phyloP scores from a whole-genome alignment of 2,888 invertebrate genomes.

The Xylophagus ater region DNA sequence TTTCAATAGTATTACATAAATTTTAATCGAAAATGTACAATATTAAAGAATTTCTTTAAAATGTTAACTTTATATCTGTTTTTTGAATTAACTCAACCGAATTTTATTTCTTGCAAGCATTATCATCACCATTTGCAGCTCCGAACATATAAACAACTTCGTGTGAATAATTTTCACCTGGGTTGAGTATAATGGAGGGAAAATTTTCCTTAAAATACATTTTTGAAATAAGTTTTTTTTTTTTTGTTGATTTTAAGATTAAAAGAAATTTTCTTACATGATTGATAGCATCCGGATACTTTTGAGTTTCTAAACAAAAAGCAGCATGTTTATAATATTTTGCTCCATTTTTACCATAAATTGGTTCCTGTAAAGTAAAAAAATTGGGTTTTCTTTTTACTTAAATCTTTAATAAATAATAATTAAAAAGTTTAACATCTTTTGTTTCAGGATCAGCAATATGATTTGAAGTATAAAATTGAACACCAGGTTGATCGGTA shows the following conservation, averaged over 20 bases:
- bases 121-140: conserved; percentile 6
- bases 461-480: conserved; percentile 75
- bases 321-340: conserved; percentile 65
- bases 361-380: conserved; percentile 26
- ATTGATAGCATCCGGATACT: conserved; percentile 83
- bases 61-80: too few relatives aligned
- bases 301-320: conserved; percentile 84
- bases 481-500: conserved; percentile 81
- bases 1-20: too few relatives aligned
- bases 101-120: conserved; percentile 4
- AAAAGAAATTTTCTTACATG: conserved; percentile 46
- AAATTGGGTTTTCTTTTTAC: too few relatives aligned
- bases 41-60: too few relatives aligned
- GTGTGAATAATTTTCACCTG: conserved; percentile 61
- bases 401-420: conserved; percentile 24
- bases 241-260: conserved; percentile 5
- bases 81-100: too few relatives aligned
- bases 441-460: conserved; percentile 50
- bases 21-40: too few relatives aligned
- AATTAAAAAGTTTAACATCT: conserved; percentile 19
- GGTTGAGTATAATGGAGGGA: conserved; percentile 59
- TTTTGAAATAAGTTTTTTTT: conserved; percentile 4
- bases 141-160: conserved; percentile 66
- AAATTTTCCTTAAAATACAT: conserved; percentile 56
- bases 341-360: conserved; percentile 59